Conservation (phyloP, 2,888 invertebrate genomes). For the Melanchra persicariae region DNA sequence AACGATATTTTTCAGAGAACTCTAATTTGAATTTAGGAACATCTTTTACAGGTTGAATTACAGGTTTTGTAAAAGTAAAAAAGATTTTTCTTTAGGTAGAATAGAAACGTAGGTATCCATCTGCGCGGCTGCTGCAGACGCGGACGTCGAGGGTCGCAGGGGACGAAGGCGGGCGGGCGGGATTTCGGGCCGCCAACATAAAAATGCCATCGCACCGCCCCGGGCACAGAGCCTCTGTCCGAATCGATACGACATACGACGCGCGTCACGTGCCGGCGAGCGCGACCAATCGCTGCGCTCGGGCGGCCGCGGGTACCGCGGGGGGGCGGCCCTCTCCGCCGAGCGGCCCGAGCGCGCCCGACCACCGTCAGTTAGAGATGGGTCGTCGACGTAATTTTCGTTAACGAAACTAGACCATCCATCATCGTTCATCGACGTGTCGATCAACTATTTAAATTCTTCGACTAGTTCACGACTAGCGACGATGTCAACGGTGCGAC, state of each 20-base stretch:
- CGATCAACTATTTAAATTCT: too few species aligned
- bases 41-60: neutral
- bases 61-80: neutral
- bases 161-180: conserved; percentile 88
- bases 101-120: conserved; percentile 50
- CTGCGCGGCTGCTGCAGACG: conserved; percentile 71
- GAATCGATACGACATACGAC: conserved; percentile 95
- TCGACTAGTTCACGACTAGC: too few species aligned
- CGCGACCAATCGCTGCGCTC: too few species aligned
- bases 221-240: conserved; percentile 93
- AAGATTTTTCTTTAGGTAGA: neutral
- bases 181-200: conserved; percentile 92
- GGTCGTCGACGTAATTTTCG: too few species aligned
- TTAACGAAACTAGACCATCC: too few species aligned
- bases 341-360: conserved; percentile 47
- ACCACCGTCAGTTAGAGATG: too few species aligned
- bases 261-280: conserved; percentile 93
- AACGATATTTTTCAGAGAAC: neutral
- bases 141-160: conserved; percentile 83
- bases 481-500: too few species aligned
- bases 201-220: conserved; percentile 96
- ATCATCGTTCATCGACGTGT: too few species aligned
- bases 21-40: neutral
- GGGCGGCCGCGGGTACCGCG: conserved; percentile 78
- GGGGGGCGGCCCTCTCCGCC: conserved; percentile 69